Evolutionary conservation across 2,888 invertebrate species (phyloP).

Genomic region (Nephrotoma guestfalica): DNA sequence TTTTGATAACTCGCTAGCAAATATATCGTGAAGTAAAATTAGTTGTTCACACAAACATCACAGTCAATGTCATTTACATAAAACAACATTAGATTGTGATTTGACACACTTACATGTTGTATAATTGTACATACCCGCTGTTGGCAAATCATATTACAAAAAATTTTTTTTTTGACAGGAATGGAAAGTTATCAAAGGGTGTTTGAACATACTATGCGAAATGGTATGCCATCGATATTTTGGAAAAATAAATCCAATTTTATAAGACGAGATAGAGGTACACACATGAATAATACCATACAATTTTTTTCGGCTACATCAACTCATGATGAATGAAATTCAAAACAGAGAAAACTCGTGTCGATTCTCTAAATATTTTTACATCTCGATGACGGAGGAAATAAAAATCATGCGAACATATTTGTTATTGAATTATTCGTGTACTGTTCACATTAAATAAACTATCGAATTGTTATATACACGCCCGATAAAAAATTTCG

Average conservation of each 20-base stretch:
- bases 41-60: too few relatives aligned
- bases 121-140: not conserved
- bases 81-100: too few relatives aligned
- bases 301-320: not conserved
- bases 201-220: not conserved
- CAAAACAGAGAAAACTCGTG: not conserved
- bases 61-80: too few relatives aligned
- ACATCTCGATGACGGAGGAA: not conserved
- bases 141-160: not conserved
- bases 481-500: too few relatives aligned
- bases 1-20: too few relatives aligned
- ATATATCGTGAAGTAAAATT: too few relatives aligned
- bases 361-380: not conserved
- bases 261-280: not conserved
- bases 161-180: not conserved
- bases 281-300: not conserved
- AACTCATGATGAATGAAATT: not conserved
- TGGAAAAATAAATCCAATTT: not conserved
- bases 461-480: too few relatives aligned
- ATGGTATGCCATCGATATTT: not conserved
- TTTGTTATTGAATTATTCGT: too few relatives aligned
- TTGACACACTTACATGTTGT: too few relatives aligned
- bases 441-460: too few relatives aligned
- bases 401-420: not conserved
- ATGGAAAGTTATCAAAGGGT: not conserved